Base-by-base conservation (phyloP, 1,140 invertebrate genomes). In the Atta colombica region DNA sequence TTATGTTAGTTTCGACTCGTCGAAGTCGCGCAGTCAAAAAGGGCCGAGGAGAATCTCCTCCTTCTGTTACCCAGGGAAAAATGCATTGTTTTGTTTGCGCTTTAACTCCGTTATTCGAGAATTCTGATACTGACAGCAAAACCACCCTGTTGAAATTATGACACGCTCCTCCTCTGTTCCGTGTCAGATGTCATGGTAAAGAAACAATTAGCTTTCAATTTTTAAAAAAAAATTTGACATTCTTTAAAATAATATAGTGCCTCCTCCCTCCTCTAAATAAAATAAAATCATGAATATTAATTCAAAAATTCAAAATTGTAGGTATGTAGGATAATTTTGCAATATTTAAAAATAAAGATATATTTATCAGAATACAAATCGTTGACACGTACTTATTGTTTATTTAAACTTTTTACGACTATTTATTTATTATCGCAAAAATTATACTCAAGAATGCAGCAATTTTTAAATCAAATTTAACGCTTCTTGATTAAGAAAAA, bases 61-160 rank as follows among this genome's bases (percentile, higher is more conserved):
- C 87, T 90, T 45, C 74, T 81, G 71, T 71, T 90, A 90, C 85
- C 89, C 53, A 35, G 71, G 92, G 91, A 91, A 94, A 94, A 94
- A 93, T 92, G 86, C 85, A 92, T 94, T 93, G 91, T 92, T 90
- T 93, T 93, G 89, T 92, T 92, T 91, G 87, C 58, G 16, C 87
- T 90, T 89, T 86, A 85, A 68, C 69, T 85, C 71, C 51, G 77
- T 88, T 87, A 51, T 53, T 80, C 53, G 85, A 86, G 69, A 58
- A 69, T 81, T 60, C 60, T 28, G 39, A 51, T 72, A 78, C 61
- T 53, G 88, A 89, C 89, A 90, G 74, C 55, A 28, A 92, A 84
- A 91, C 61, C 55, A 31, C 39, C 80, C 69, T 61, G 55, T 84
- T 68, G 25, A 75, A 75, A 75, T 84, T 84, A 75, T 75, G 69